Base-by-base conservation (phyloP, 2,797 vertebrate species). In the Paratrypauchen microcephalus region DNA sequence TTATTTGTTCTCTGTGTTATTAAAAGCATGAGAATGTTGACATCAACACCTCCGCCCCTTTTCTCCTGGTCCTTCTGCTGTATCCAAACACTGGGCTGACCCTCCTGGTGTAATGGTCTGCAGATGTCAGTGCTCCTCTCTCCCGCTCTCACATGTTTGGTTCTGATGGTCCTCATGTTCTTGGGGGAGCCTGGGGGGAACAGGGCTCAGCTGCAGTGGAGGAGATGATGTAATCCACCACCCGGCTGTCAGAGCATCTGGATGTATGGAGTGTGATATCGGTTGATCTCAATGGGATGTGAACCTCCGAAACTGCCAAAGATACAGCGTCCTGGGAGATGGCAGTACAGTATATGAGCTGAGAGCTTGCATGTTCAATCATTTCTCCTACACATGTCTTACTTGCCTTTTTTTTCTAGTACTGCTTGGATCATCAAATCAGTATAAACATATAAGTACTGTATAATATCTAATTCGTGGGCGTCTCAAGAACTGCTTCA, bases 131-230 rank as follows among this genome's bases (percentile, higher is more conserved):
- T 41, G 39, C 65, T 66, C 69, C 24, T 30, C 69, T 9, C 11
- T 50, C 72, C 18, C 16, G 69, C 23, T 47, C 69, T 69, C 74
- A 73, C 79, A 73, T 74, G 72, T 74, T 72, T 71, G 67, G 65
- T 59, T 32, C 54, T 16, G 36, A 78, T 81, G 79, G 86, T 87
- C 75, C 78, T 78, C 83, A 68, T 81, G 86, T 78, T 79, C 77
- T 83, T 87, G 70, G 6, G 68, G 82, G 83, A 87, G 82, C 75
- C 69, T 79, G 75, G 81, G 41, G 86, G 87, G 88, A 90, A 71
- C 58, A n/a, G 6, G 68, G 85, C 90, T 87, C 84, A 90, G 86
- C 56, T 57, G 41, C 60, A 72, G 78, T 83, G 76, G 74, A 21
- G 28, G 73, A 21, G 28, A 75, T 78, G 83, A 87, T 76, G 52